Conservation (phyloP, 1,140 invertebrate genomes). For the Plutomurus gul region DNA sequence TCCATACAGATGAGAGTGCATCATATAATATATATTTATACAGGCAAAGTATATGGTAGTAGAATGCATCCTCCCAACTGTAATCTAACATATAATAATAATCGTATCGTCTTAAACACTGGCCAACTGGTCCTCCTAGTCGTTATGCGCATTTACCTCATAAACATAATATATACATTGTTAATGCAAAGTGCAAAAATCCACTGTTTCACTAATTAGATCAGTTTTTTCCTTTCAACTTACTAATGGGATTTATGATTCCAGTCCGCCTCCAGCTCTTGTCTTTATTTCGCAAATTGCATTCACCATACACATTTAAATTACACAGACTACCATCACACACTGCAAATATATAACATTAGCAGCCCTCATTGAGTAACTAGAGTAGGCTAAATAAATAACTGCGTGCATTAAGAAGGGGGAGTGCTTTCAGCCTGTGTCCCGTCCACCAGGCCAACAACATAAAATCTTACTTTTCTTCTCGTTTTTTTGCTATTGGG, state of each 20-base stretch:
- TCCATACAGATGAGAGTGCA: not conserved
- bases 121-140: not conserved
- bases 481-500: not conserved
- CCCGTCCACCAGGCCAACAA: no score
- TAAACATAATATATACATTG: slow-evolving; percentile 17
- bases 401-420: no score
- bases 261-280: not conserved
- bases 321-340: not conserved
- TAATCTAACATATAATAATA: slow-evolving; percentile 6
- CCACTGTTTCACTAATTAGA: slow-evolving; percentile 6
- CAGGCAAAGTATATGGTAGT: not conserved
- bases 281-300: not conserved
- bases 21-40: not conserved
- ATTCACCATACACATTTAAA: not conserved
- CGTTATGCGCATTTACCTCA: slow-evolving; percentile 16
- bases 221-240: slow-evolving; percentile 21
- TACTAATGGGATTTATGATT: slow-evolving; percentile 22
- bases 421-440: no score
- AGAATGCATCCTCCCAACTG: no score
- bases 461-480: no score
- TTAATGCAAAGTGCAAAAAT: slow-evolving; percentile 25
- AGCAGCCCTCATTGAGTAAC: not conserved
- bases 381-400: no score
- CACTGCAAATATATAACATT: no score
- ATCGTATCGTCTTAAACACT: not conserved